Conservation (phyloP, 2,888 invertebrate genomes). For the Conistra vaccinii region DNA sequence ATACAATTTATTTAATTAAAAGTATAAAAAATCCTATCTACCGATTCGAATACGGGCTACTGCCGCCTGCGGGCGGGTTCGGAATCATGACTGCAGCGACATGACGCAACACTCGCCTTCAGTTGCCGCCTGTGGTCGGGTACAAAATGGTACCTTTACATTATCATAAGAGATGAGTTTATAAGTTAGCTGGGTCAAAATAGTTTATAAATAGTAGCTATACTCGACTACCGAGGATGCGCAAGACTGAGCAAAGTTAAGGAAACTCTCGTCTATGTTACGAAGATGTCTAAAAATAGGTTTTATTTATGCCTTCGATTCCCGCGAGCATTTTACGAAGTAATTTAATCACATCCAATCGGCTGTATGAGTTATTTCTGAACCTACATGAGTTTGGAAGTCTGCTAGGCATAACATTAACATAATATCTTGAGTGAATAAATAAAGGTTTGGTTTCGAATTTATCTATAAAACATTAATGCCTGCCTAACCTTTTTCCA, state of each 20-base stretch:
- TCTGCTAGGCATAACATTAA: background rate
- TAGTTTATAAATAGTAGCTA: conserved; percentile 1
- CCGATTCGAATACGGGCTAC: too few relatives aligned
- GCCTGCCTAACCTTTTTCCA: too few relatives aligned
- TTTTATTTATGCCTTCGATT: conserved; percentile 28
- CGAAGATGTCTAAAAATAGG: conserved; percentile 30
- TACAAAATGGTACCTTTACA: too few relatives aligned
- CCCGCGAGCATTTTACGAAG: conserved; percentile 7
- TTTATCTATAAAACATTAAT: too few relatives aligned
- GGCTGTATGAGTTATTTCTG: conserved; percentile 10
- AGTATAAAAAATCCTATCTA: too few relatives aligned
- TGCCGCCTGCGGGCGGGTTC: too few relatives aligned
- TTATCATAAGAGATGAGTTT: background rate
- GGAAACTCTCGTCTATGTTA: conserved; percentile 13
- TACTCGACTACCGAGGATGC: background rate
- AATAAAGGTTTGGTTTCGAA: background rate
- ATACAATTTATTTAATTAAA: too few relatives aligned
- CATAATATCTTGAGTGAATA: background rate
- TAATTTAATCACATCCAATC: conserved; percentile 32
- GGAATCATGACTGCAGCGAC: too few relatives aligned
- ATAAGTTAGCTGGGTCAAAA: background rate
- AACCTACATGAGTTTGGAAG: background rate
- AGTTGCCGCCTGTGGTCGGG: too few relatives aligned
- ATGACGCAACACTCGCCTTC: too few relatives aligned
- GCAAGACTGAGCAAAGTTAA: conserved; percentile 18